Percentiles rank a stretch among this genome's conserved stretches.
Evolutionary conservation across 2,797 vertebrate species (phyloP).

Genomic region (Falco berigora): DNA sequence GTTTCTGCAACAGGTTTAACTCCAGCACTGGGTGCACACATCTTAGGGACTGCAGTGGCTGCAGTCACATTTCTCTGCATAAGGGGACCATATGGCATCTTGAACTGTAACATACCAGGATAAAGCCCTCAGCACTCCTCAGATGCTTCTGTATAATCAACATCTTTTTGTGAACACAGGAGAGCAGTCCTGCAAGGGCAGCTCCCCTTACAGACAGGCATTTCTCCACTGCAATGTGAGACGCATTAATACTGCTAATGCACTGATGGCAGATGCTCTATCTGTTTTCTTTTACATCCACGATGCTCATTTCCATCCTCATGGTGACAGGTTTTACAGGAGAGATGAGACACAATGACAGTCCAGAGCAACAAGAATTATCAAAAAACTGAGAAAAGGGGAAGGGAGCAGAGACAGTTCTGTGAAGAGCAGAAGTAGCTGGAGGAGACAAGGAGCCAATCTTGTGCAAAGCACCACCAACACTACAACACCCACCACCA

Average conservation of each 20-base stretch:
- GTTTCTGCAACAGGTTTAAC: not conserved
- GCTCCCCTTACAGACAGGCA: not conserved
- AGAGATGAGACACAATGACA: not conserved
- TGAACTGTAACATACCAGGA: fast-evolving
- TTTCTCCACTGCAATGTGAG: fast-evolving
- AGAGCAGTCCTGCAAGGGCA: not conserved
- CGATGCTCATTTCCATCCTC: not conserved
- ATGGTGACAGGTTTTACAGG: not conserved
- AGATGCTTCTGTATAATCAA: not conserved
- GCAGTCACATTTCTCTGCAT: not conserved
- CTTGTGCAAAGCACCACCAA: not conserved
- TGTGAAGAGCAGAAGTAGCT: not conserved
- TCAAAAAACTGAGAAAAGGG: fast-evolving
- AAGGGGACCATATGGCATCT: not conserved
- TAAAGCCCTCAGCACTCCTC: not conserved
- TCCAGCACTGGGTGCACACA: not conserved
- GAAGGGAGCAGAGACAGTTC: not conserved
- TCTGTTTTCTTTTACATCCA: not conserved
- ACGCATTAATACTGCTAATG: not conserved
- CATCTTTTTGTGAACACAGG: not conserved
- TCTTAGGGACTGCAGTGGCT: not conserved
- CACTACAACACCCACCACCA: not conserved
- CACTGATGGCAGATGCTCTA: not conserved
- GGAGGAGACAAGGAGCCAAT: not conserved
- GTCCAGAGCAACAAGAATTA: not conserved